Evolutionary conservation across 2,888 invertebrate genomes (phyloP).

Genomic region (Parelbella ahira): DNA sequence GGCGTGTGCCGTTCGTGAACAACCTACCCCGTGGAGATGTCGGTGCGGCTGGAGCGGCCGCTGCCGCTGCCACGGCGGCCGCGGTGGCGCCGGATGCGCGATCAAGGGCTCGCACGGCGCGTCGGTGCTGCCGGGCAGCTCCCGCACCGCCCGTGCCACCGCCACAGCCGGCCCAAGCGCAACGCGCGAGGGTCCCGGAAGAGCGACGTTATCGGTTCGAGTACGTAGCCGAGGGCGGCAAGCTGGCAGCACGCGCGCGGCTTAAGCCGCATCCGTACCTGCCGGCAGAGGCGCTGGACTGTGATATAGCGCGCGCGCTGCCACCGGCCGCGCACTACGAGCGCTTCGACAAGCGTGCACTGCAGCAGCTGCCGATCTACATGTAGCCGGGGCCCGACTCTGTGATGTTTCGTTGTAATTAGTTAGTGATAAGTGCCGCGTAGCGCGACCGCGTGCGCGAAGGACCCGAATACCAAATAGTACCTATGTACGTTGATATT

Average conservation of each 20-base stretch:
- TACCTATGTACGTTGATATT: constrained; percentile 71
- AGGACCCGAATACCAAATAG: constrained; percentile 70
- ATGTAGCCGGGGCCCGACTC: constrained; percentile 66
- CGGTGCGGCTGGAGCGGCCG: constrained; percentile 50
- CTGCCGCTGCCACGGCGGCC: constrained; percentile 37
- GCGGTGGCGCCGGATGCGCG: constrained; percentile 41
- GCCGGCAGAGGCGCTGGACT: constrained; percentile 47
- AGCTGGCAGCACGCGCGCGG: constrained; percentile 38
- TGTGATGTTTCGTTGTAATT: constrained; percentile 71
- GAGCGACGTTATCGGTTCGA: constrained; percentile 50
- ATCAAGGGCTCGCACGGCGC: constrained; percentile 32
- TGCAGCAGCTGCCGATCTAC: constrained; percentile 78
- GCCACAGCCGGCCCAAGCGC: constrained; percentile 34
- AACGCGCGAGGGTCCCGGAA: constrained; percentile 37
- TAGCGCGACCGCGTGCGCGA: constrained; percentile 37
- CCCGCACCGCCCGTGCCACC: constrained; percentile 30
- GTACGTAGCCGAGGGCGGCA: constrained; percentile 34
- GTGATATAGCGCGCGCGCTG: constrained; percentile 70
- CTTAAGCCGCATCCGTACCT: constrained; percentile 46
- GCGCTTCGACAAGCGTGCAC: constrained; percentile 74
- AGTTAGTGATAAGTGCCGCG: constrained; percentile 62
- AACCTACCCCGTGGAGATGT: constrained; percentile 85
- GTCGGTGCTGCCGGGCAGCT: constrained; percentile 35
- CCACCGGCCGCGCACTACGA: constrained; percentile 63
- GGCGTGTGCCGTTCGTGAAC: constrained; percentile 91